A percentile compares a stretch with the other conserved stretches of the same genome.
These are phyloP conservation scores for Bathynomus jamesi DNA, from an alignment of 1,140 invertebrate genomes.

Conservation along the genomic window DNA sequence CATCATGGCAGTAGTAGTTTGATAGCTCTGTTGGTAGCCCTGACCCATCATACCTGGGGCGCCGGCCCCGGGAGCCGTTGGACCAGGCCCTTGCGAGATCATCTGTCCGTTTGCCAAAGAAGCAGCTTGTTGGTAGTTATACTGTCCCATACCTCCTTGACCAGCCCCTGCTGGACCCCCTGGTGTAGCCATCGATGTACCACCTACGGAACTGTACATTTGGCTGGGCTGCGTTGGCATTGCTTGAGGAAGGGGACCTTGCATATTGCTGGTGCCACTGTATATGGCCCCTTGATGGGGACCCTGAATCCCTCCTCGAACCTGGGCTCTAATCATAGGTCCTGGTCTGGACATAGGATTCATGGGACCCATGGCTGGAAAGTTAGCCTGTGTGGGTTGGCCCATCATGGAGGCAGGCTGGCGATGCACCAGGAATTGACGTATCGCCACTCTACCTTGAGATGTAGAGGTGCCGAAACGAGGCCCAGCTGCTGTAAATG, in stretches of 20 bases:
- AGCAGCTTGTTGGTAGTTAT: slow-evolving; percentile 8
- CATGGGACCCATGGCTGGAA: slow-evolving; percentile 17
- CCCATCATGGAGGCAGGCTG: slow-evolving; percentile 24
- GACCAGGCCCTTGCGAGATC: slow-evolving; percentile 21
- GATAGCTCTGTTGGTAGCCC: slow-evolving; percentile 31
- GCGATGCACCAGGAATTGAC: slow-evolving; percentile 30
- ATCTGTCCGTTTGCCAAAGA: slow-evolving; percentile 3
- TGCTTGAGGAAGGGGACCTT: slow-evolving; percentile 16
- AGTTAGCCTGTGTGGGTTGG: slow-evolving; percentile 3
- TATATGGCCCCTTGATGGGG: slow-evolving; percentile 28
- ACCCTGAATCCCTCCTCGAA: slow-evolving; percentile 16
- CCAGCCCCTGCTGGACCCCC: slow-evolving; percentile 12
- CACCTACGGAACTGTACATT: slow-evolving; percentile 28
- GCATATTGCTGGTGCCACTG: slow-evolving; percentile 22
- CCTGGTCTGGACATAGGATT: slow-evolving; percentile 17
- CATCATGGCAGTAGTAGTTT: slow-evolving; percentile 29
- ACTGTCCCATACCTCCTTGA: slow-evolving; percentile 3
- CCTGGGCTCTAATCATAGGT: slow-evolving; percentile 18
- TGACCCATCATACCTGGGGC: slow-evolving; percentile 28
- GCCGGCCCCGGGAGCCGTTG: slow-evolving; percentile 4
- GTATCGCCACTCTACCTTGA: slow-evolving; percentile 29
- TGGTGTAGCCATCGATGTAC: background rate
- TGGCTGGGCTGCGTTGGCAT: slow-evolving; percentile 27
- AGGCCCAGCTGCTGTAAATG: slow-evolving; percentile 16
- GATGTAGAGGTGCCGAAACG: slow-evolving; percentile 21